phyloP scores from a whole-genome alignment of 1,140 invertebrate species.

The Palaemon carinicauda region DNA sequence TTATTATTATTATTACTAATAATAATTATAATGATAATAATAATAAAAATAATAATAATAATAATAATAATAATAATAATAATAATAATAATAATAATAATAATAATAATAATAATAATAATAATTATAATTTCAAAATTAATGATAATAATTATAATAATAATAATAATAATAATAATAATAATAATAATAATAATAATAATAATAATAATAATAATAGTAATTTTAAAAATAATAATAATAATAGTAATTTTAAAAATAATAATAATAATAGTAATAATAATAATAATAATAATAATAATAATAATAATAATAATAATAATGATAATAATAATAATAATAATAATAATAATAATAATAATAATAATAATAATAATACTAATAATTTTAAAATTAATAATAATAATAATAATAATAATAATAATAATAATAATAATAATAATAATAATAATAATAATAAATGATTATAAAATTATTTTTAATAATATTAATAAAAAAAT shows the following conservation, averaged over 20 bases:
- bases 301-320: constrained; percentile 16
- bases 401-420: neutral
- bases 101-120: constrained; percentile 19
- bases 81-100: constrained; percentile 16
- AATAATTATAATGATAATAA: constrained; percentile 10
- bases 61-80: constrained; percentile 19
- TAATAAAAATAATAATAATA: constrained; percentile 13
- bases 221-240: too few relatives aligned
- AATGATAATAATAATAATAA: constrained; percentile 9
- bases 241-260: too few relatives aligned
- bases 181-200: neutral
- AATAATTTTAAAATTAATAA: neutral
- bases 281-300: constrained; percentile 8
- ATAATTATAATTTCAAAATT: too few relatives aligned
- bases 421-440: neutral
- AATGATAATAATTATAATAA: neutral
- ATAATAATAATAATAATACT: neutral
- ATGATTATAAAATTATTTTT: too few relatives aligned
- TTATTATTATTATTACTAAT: neutral
- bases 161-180: neutral
- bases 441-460: too few relatives aligned
- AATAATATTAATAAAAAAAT: too few relatives aligned
- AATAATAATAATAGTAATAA: constrained; percentile 11
- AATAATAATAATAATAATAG: constrained; percentile 12
- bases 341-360: neutral